Base-by-base conservation (phyloP, 2,113 vertebrate genomes). In the Laterallus jamaicensis region DNA sequence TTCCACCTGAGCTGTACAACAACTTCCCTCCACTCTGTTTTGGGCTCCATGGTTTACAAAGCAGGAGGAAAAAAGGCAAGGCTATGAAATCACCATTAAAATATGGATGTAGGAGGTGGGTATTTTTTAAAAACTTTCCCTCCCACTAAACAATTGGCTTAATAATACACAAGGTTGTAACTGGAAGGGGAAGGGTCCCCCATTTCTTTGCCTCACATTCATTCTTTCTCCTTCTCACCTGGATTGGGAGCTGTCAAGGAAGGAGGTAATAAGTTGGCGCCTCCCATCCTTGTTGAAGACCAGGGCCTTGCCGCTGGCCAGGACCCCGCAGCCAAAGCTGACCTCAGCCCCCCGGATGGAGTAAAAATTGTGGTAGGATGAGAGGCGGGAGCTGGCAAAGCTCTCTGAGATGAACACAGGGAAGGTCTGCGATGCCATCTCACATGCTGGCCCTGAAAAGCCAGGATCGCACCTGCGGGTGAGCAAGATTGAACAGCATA, bases 291-390 rank as follows among this genome's bases (percentile, higher is more conserved):
- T 99, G 98, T 99, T 99, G 97, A 99, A 99, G 88, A 99, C 99
- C 93, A 99, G 96, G 29, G 99, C 99, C 95, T 99, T 99, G 32
- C 99, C 99, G 1, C 99, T 99, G 94, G 99, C 99, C 90, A 99
- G 98, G 68, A 99, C 99, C 3, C 99, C 99, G 4, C 99, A 99
- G 66, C 98, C 98, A 5, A 99, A 99, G 97, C 99, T 99, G 97
- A 99, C 98, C 98, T 99, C 99, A 26, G 99, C 99, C 39, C 99
- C 99, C 5, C 99, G 98, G 87, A 99, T 98, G 49, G 99, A 99
- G 91, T 99, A 99, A 96, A 99, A 99, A 93, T 99, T 99, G 97
- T 99, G 99, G 95, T 99, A 99, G 70, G 99, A 99, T 29, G 99
- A 99, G 81, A 99, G 99, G 49, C 99, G 98, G 15, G 99, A 98